A percentile compares a stretch with the other conserved stretches of the same genome.
phyloP scores from a whole-genome alignment of 2,797 vertebrate species.

The Erpetoichthys calabaricus region DNA sequence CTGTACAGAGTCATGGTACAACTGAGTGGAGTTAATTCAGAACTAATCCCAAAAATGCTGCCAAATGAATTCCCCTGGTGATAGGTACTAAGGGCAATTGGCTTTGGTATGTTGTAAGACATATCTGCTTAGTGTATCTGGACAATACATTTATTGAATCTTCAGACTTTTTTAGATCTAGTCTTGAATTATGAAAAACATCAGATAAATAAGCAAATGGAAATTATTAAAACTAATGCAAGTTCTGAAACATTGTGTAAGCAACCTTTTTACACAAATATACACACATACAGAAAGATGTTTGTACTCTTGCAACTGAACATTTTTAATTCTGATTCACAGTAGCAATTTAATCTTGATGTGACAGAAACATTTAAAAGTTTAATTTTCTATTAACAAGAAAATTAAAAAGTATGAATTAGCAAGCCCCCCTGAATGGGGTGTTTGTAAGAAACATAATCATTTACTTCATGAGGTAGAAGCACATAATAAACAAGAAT shows the following conservation, averaged over 20 bases:
- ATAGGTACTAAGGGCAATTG: slow-evolving; percentile 23
- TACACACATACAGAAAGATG: too few relatives aligned
- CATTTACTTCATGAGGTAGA: too few relatives aligned
- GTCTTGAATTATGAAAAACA: slow-evolving; percentile 30
- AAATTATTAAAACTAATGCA: slow-evolving; percentile 50
- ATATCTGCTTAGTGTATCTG: too few relatives aligned
- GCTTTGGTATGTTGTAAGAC: slow-evolving; percentile 17
- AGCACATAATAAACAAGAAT: too few relatives aligned
- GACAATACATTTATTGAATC: neutral
- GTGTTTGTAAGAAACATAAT: too few relatives aligned
- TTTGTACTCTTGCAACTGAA: too few relatives aligned
- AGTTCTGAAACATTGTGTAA: slow-evolving; percentile 49
- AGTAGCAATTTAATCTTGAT: too few relatives aligned
- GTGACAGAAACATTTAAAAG: too few relatives aligned
- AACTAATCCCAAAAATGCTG: slow-evolving; percentile 43
- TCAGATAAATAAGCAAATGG: slow-evolving; percentile 44
- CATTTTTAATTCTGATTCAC: too few relatives aligned
- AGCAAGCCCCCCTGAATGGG: too few relatives aligned
- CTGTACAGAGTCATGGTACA: slow-evolving; percentile 20
- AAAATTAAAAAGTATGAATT: too few relatives aligned
- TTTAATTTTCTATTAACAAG: too few relatives aligned
- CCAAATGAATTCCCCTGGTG: slow-evolving; percentile 21
- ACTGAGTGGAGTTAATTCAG: slow-evolving; percentile 27
- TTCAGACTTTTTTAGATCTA: slow-evolving; percentile 15
- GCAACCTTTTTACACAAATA: slow-evolving; percentile 27